Evolutionary conservation across 2,113 vertebrate genomes (phyloP), one percentile per base, ranked within the genome.

Genomic region (Haplochromis burtoni): DNA sequence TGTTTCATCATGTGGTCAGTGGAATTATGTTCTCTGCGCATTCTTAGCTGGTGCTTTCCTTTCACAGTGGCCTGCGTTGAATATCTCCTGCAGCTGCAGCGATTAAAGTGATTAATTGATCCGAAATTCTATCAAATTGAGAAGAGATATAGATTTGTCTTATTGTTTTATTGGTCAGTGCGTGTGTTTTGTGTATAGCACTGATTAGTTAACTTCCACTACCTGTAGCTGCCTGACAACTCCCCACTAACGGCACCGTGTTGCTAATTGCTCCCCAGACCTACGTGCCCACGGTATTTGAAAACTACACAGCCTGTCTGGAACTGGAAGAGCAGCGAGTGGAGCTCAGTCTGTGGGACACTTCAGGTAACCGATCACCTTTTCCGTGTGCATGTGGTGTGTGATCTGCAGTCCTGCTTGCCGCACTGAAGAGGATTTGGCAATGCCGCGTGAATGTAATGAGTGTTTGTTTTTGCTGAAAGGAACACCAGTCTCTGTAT

Each of bases 341-440:
- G 94, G 98, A 99, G 95, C 97, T 99, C 84, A 99, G 98, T 92
- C 97, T 99, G 85, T 99, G 98, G 98, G 98, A 99, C 92, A 99
- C 98, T 63, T 99, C 98, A 93, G 98, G 98, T 99, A 97, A 96
- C 57, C 71, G 45, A 83, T 66, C 24, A 24, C 10, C 81, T 82
- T 24, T 51, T 24, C 42, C 13, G 71, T 49, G 73, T 80, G 14
- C 42, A 19, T 49, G 73, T 21, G 47, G 40, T 33, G 54, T 38
- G 8, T 21, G 86, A 82, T 24, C 55, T 84, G 63, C 21, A 66
- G 19, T 19, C 24, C 86, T 19, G 76, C 45, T 80, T 87, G 89
- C 84, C 61, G 61, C 82, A 61, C 80, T 61, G 53, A 26, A 29
- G 84, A 31, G 61, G 88, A 73, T 29, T 40, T 55, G 42, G 47